Percentiles rank a stretch among this genome's conserved stretches.
phyloP scores from a whole-genome alignment of 2,888 invertebrate genomes.

The Sclerodermus sp. region DNA sequence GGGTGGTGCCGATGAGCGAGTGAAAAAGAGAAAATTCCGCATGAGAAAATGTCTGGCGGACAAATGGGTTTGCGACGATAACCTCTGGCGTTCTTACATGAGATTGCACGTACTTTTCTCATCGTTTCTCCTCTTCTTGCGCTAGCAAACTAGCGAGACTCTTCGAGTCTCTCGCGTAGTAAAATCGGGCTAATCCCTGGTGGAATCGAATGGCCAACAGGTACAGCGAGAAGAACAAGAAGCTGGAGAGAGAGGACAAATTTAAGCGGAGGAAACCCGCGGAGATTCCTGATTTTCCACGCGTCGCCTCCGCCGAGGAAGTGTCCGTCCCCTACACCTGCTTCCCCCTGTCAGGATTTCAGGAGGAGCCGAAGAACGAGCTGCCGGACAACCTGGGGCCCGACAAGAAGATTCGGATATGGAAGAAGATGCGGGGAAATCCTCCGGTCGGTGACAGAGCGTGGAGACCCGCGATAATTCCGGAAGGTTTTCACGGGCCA shows the following conservation, averaged over 20 bases:
- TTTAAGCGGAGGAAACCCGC: conserved; percentile 29
- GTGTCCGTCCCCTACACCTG: conserved; percentile 22
- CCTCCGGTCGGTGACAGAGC: conserved; percentile 24
- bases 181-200: no score
- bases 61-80: neutral
- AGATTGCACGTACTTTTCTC: neutral
- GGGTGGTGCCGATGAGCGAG: neutral
- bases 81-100: conserved; percentile 2
- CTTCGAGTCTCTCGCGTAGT: no score
- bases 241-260: conserved; percentile 26
- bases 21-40: neutral
- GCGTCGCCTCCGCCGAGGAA: conserved; percentile 26
- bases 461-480: neutral
- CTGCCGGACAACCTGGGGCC: conserved; percentile 30
- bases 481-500: no score
- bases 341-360: conserved; percentile 34
- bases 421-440: conserved; percentile 35
- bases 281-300: conserved; percentile 25
- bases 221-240: conserved; percentile 28
- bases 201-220: no score
- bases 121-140: no score
- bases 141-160: no score
- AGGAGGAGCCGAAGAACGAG: conserved; percentile 16
- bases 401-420: conserved; percentile 35
- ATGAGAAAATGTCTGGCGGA: neutral